A percentile compares a stretch with the other conserved stretches of the same genome.
phyloP scores from a whole-genome alignment of 2,113 vertebrate species.

The Oryzias woworae region DNA sequence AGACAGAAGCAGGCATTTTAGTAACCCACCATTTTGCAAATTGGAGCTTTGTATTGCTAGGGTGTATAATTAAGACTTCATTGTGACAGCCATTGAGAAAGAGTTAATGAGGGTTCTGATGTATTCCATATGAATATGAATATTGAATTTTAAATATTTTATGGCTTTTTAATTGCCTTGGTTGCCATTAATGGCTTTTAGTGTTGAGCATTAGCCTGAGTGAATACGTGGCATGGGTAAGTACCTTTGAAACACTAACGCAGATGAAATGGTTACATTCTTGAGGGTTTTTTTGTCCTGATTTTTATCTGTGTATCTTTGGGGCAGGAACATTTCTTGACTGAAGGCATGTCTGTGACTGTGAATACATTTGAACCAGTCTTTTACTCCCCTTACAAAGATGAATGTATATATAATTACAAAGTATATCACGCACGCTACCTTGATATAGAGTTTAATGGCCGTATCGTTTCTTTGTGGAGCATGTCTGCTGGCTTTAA shows the following conservation, averaged over 20 bases:
- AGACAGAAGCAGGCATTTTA: constrained; percentile 43
- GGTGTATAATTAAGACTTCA: constrained; percentile 73
- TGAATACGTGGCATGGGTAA: constrained; percentile 40
- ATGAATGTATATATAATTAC: constrained; percentile 76
- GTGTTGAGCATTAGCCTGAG: constrained; percentile 58
- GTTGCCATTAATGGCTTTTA: constrained; percentile 61
- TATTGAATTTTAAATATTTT: constrained; percentile 76
- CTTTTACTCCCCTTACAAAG: constrained; percentile 56
- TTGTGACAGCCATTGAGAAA: constrained; percentile 67
- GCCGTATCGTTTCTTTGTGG: constrained; percentile 71
- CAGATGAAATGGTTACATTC: constrained; percentile 34
- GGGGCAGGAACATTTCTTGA: constrained; percentile 49
- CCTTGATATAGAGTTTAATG: constrained; percentile 75
- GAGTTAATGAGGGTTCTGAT: constrained; percentile 74
- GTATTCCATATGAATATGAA: constrained; percentile 72
- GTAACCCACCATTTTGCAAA: constrained; percentile 66
- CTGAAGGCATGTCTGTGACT: constrained; percentile 61
- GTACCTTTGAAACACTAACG: constrained; percentile 37
- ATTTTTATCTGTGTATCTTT: constrained; percentile 36
- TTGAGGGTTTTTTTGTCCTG: constrained; percentile 23
- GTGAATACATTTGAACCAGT: constrained; percentile 62
- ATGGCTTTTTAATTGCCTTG: constrained; percentile 73
- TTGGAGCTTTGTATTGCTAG: constrained; percentile 71
- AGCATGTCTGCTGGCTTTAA: constrained; percentile 75
- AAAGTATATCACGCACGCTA: constrained; percentile 69